These are phyloP conservation scores for Melanogrammus aeglefinus DNA, from an alignment of 2,797 vertebrate genomes.

Conservation along the genomic window DNA sequence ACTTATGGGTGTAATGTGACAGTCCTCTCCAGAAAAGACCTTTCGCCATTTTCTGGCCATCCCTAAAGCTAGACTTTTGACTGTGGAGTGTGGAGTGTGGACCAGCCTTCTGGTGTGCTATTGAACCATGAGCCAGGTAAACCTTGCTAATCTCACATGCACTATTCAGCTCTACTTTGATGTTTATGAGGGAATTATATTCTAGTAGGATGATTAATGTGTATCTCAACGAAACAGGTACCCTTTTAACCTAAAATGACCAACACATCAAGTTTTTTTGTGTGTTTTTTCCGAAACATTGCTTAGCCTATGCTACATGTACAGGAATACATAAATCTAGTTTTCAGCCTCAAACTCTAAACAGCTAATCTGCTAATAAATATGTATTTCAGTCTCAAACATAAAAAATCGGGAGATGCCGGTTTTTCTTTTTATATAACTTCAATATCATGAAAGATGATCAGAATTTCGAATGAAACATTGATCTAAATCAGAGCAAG, in stretches of 20 bases:
- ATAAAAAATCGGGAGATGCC: not conserved
- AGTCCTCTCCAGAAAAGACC: not conserved
- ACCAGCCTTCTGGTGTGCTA: not conserved
- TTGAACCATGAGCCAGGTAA: not conserved
- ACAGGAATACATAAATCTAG: not conserved
- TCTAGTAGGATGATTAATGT: not conserved
- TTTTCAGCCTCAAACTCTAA: not conserved
- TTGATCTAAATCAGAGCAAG: constrained; percentile 76
- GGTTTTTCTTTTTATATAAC: constrained; percentile 30
- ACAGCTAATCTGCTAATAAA: constrained; percentile 8
- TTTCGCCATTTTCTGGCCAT: not conserved
- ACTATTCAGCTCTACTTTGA: not conserved
- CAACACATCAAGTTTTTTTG: constrained; percentile 19
- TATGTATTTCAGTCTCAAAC: not conserved
- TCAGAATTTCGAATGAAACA: constrained; percentile 83
- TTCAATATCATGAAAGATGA: constrained; percentile 73
- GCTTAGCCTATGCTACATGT: too few species aligned
- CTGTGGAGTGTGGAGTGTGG: too few species aligned
- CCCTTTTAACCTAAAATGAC: constrained; percentile 6
- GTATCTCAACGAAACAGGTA: not conserved
- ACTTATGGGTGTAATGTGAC: not conserved
- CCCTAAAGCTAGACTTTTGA: not conserved
- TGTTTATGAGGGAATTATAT: not conserved
- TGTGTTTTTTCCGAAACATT: not conserved
- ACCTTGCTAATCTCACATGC: not conserved